phyloP scores from a whole-genome alignment of 53 echinoderm and acorn worm species.

The Echinarachnius parma region DNA sequence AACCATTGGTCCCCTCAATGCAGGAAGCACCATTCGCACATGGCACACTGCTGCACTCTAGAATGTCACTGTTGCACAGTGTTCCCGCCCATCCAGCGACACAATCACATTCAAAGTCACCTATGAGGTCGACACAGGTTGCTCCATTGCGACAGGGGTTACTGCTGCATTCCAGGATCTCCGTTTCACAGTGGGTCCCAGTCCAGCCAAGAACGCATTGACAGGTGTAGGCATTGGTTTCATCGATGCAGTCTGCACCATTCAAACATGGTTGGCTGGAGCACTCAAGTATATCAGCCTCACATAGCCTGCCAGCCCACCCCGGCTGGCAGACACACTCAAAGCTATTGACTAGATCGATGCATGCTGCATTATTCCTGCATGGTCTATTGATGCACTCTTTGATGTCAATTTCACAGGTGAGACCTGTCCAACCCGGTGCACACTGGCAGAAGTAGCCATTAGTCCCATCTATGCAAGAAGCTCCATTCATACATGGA shows the following conservation, averaged over 20 bases:
- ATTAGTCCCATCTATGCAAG: conserved; percentile 42
- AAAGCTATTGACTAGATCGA: conserved; percentile 41
- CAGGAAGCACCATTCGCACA: conserved; percentile 43
- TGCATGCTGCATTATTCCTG: conserved; percentile 32
- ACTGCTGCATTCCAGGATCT: conserved; percentile 62
- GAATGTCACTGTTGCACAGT: conserved; percentile 23
- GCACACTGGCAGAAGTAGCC: conserved; percentile 51
- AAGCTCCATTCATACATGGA: conserved; percentile 38
- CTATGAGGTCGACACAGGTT: conserved; percentile 14
- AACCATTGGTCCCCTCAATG: conserved; percentile 55
- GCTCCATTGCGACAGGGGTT: conserved; percentile 35
- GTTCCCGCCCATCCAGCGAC: conserved; percentile 11
- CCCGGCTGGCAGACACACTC: conserved; percentile 56
- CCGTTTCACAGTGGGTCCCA: conserved; percentile 60
- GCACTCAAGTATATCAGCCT: conserved; percentile 60
- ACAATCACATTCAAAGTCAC: conserved; percentile 19
- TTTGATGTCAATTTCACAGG: conserved; percentile 51
- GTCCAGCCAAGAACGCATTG: conserved; percentile 57
- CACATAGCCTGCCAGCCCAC: conserved; percentile 57
- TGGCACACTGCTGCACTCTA: conserved; percentile 29
- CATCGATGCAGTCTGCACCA: conserved; percentile 53
- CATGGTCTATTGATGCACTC: conserved; percentile 61
- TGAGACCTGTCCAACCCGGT: conserved; percentile 52
- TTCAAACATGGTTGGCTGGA: conserved; percentile 60
- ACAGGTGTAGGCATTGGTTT: conserved; percentile 46